phyloP scores from a whole-genome alignment of 2,113 vertebrate species.

The Micromys minutus region DNA sequence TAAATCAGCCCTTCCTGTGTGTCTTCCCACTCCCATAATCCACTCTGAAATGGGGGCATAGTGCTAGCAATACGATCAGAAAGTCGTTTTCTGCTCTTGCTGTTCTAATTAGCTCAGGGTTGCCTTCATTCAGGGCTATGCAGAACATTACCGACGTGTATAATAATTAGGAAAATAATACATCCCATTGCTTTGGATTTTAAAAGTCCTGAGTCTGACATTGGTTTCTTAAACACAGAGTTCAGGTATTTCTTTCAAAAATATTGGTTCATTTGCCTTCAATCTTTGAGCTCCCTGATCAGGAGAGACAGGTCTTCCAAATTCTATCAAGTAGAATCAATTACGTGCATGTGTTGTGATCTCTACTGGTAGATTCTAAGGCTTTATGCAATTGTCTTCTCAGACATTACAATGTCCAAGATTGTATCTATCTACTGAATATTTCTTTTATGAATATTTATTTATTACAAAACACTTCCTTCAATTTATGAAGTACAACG shows the following conservation, averaged over 20 bases:
- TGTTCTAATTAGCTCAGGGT: constrained; percentile 63
- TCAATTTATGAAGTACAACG: not conserved
- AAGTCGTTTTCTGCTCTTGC: constrained; percentile 20
- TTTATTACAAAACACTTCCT: constrained; percentile 36
- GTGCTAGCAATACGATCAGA: constrained; percentile 28
- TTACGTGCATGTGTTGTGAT: not conserved
- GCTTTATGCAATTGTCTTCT: not conserved
- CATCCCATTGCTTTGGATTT: not conserved
- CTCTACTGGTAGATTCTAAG: not conserved
- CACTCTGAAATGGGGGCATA: constrained; percentile 61
- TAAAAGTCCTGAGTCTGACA: not conserved
- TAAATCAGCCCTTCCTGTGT: constrained; percentile 65
- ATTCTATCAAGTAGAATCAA: constrained; percentile 2
- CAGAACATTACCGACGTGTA: not conserved
- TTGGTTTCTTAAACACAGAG: constrained; percentile 33
- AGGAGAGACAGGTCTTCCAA: not conserved
- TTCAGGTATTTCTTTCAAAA: constrained; percentile 17
- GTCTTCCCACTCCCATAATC: constrained; percentile 61
- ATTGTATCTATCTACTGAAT: not conserved
- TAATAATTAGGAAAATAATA: not conserved
- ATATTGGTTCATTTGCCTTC: not conserved
- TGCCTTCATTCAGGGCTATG: constrained; percentile 19
- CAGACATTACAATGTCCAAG: not conserved
- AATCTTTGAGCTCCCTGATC: not conserved
- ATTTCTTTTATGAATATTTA: constrained; percentile 35